A percentile compares a stretch with the other conserved stretches of the same genome.
Conservation (phyloP, 2,113 vertebrate species). For the Coryphaenoides rupestris region DNA sequence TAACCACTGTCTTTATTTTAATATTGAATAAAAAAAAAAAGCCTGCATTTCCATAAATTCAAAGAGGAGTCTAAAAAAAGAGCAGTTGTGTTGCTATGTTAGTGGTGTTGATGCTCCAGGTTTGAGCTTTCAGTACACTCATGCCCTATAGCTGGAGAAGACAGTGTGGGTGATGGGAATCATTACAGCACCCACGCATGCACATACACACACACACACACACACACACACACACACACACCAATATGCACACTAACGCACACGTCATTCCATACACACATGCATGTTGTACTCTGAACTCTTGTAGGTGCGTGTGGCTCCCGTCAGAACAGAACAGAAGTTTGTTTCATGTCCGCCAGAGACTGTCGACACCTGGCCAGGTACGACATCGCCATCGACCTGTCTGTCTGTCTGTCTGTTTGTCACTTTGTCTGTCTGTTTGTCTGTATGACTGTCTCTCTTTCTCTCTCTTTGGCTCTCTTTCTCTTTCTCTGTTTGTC, state of each 20-base stretch:
- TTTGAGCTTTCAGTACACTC: no score
- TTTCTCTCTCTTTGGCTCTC: not conserved
- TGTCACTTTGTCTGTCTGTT: no score
- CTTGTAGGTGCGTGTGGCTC: slow-evolving; percentile 68
- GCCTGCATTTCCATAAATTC: no score
- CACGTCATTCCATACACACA: not conserved
- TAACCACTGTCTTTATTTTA: no score
- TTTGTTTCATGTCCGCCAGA: slow-evolving; percentile 52
- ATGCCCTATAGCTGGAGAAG: no score
- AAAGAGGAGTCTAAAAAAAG: no score
- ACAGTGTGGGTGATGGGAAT: no score
- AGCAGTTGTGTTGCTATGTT: no score
- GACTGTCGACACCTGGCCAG: slow-evolving; percentile 53
- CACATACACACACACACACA: not conserved
- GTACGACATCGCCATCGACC: slow-evolving; percentile 36
- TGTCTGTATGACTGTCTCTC: not conserved
- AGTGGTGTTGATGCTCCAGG: no score
- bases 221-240: not conserved
- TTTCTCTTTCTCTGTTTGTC: not conserved
- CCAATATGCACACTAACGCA: not conserved
- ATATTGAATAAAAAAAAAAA: no score
- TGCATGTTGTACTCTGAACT: not conserved
- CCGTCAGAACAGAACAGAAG: slow-evolving; percentile 61
- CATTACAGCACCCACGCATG: not conserved
- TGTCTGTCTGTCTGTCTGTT: slow-evolving; percentile 7